Conservation (phyloP, 2,113 vertebrate species). For the Oenanthe oenanthe region DNA sequence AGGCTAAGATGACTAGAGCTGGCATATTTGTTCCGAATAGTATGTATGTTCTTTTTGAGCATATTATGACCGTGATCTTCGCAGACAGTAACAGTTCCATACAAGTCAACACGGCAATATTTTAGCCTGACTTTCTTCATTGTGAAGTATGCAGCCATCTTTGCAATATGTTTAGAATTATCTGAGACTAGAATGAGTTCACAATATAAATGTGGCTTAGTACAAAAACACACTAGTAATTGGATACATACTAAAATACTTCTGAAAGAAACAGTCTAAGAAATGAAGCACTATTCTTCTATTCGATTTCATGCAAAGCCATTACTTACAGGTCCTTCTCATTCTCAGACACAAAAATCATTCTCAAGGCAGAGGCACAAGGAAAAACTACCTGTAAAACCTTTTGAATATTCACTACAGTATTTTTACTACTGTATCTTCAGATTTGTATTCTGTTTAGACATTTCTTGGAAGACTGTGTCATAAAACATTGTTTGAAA, state of each 20-base stretch:
- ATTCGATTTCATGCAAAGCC: neutral
- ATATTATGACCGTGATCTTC: neutral
- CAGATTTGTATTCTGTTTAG: neutral
- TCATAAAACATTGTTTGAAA: neutral
- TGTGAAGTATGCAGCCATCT: neutral
- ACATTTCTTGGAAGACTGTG: neutral
- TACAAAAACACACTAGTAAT: neutral
- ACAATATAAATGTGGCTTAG: neutral
- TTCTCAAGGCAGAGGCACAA: neutral
- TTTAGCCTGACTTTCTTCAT: fast-evolving
- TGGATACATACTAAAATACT: neutral
- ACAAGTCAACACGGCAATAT: neutral
- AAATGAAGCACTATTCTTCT: neutral
- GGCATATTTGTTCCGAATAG: neutral
- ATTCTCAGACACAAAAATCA: neutral
- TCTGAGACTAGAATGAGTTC: neutral
- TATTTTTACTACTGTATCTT: neutral
- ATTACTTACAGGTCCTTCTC: neutral
- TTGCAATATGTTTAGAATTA: neutral
- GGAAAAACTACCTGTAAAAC: neutral
- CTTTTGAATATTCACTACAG: neutral
- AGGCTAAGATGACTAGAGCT: neutral
- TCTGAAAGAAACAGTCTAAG: neutral
- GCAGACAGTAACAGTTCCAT: neutral
- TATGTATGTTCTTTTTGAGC: neutral